Conservation (phyloP, 2,888 invertebrate genomes). For the Leistus spinibarbis region DNA sequence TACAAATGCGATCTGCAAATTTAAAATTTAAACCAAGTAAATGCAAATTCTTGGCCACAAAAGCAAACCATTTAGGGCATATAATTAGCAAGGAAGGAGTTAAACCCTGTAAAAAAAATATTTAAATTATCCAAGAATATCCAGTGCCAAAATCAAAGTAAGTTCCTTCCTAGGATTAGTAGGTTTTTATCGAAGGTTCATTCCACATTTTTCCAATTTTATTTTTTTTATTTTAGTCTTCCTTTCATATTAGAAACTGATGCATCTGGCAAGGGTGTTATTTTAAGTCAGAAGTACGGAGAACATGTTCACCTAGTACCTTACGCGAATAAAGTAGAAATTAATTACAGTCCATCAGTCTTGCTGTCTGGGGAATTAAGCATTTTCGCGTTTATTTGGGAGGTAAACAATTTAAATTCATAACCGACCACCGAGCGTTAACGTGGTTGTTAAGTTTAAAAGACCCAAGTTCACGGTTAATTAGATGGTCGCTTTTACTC, state of each 20-base stretch:
- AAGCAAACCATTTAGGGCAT: constrained; percentile 37
- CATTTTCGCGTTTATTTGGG: constrained; percentile 44
- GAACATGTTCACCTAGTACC: constrained; percentile 42
- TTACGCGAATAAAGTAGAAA: constrained; percentile 43
- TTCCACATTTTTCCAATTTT: too few relatives aligned
- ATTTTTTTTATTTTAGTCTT: constrained; percentile 37
- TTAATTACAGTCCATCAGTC: constrained; percentile 44
- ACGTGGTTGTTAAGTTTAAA: constrained; percentile 41
- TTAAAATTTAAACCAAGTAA: too few relatives aligned
- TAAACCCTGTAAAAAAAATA: background rate
- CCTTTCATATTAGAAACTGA: constrained; percentile 42
- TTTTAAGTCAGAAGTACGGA: constrained; percentile 39
- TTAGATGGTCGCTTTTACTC: constrained; percentile 40
- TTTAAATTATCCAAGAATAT: too few relatives aligned
- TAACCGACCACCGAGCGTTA: constrained; percentile 45
- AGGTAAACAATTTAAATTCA: constrained; percentile 43
- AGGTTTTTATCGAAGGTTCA: too few relatives aligned
- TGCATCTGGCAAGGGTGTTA: constrained; percentile 40
- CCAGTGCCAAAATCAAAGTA: constrained; percentile 19
- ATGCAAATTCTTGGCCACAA: too few relatives aligned
- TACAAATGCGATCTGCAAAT: too few relatives aligned
- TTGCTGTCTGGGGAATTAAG: constrained; percentile 43
- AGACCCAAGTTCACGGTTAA: constrained; percentile 42
- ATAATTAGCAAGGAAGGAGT: constrained; percentile 41
- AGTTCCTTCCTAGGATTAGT: constrained; percentile 40